These are phyloP conservation scores for Ceratitis capitata DNA, from an alignment of 1,140 invertebrate genomes.

Conservation along the genomic window DNA sequence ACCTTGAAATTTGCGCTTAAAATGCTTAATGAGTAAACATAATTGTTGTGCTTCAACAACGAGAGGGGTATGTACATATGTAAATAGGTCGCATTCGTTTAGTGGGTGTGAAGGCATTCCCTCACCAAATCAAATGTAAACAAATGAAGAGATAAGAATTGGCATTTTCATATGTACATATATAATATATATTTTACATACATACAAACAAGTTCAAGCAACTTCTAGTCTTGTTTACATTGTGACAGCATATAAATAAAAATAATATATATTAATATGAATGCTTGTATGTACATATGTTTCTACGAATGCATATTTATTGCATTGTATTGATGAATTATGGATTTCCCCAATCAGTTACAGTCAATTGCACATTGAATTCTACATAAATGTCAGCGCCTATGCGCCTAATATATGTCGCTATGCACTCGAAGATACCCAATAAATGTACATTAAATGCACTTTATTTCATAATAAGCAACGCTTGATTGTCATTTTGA, in stretches of 20 bases:
- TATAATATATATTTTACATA: background rate
- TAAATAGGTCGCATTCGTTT: background rate
- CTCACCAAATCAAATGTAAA: background rate
- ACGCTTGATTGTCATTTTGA: background rate
- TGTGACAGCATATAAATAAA: no score
- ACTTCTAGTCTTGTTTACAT: no score
- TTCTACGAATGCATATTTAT: background rate
- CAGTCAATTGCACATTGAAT: background rate
- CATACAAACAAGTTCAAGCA: no score
- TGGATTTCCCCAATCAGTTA: background rate
- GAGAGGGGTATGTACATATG: background rate
- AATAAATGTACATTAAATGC: background rate
- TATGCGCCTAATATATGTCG: background rate
- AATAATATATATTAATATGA: no score
- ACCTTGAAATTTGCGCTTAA: no score
- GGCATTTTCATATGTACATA: background rate
- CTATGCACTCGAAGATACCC: background rate
- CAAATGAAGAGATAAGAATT: background rate
- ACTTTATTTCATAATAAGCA: background rate
- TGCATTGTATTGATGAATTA: background rate
- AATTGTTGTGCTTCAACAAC: background rate
- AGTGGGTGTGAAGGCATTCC: background rate
- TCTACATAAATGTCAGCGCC: background rate
- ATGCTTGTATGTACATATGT: background rate
- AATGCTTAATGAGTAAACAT: background rate